Evolutionary conservation across 1,140 invertebrate genomes (phyloP), one percentile per base, ranked within the genome.

Genomic region (Spodoptera litura): DNA sequence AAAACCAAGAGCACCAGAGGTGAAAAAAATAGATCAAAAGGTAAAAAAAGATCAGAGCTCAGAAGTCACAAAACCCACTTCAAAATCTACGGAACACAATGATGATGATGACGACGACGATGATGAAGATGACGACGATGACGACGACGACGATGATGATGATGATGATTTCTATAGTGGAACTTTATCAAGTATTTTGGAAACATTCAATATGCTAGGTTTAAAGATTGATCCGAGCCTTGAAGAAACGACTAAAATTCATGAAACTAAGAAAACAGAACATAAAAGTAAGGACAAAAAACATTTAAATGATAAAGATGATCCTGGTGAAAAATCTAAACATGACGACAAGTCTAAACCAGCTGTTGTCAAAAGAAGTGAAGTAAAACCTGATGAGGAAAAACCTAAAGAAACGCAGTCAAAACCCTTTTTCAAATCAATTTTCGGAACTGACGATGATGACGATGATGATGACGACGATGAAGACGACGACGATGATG

Each of bases 81-180:
- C 70, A 25, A 58, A 31, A 27, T 56, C 70, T 12, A 59, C 44
- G 5, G 70, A 72, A 72, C 11, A 15, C 12, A 12, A 31, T 27
- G 64, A 68, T 68, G 70, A 56, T 56, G 70, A 58, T 44, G 78
- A 85, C 31, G 82, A 85, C 52, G 82, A 85, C 4, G 81, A 85
- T 56, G 80, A 84, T 35, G 80, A 85, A 35, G 84, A 83, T 35
- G 80, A 85, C 44, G 84, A 83, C n/a, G 70, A 88, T 10, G 84
- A 83, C 4, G 83, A 80, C 10, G 75, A 82, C 53, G 83, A 84
- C 11, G 62, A 70, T 20, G 83, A 83, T 62, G 76, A 81, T 64
- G 81, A 83, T 44, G 79, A 78, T 31, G 79, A 81, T 51, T 73
- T 78, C 12, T 77, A 72, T 71, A 64, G 78, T 51, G 58, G 51